Conservation (phyloP, 2,888 invertebrate genomes). For the Odontocolon sp. region DNA sequence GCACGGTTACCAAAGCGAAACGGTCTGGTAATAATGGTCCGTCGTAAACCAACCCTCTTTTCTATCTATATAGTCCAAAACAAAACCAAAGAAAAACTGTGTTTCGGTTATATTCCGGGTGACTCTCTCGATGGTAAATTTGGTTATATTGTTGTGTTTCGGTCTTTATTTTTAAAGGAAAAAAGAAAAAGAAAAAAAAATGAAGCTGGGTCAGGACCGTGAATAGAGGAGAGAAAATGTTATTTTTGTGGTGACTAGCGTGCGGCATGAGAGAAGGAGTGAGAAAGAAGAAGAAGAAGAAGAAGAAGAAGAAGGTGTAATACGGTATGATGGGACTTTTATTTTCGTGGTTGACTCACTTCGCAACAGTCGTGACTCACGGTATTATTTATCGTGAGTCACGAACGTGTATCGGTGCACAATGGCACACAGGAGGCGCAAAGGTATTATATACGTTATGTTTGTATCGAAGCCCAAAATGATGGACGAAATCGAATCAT, state of each 20-base stretch:
- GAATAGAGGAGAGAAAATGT: slow-evolving; percentile 19
- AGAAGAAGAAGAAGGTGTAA: slow-evolving; percentile 55
- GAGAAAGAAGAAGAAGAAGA: slow-evolving; percentile 31
- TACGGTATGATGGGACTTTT: slow-evolving; percentile 33
- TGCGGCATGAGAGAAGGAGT: too few species aligned
- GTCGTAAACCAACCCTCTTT: slow-evolving; percentile 61
- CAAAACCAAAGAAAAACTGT: not conserved
- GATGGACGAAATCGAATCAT: not conserved
- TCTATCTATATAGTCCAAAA: too few species aligned
- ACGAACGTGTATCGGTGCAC: slow-evolving; percentile 38
- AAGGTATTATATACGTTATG: slow-evolving; percentile 29
- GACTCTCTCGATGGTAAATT: too few species aligned
- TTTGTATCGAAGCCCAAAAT: slow-evolving; percentile 1
- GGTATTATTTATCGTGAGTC: slow-evolving; percentile 74
- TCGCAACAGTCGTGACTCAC: slow-evolving; percentile 69
- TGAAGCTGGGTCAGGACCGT: not conserved
- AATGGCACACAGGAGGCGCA: not conserved
- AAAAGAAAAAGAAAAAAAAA: slow-evolving; percentile 5
- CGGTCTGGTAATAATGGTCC: slow-evolving; percentile 59
- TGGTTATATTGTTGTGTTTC: slow-evolving; percentile 19
- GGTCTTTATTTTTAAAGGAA: slow-evolving; percentile 15
- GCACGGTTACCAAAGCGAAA: slow-evolving; percentile 47
- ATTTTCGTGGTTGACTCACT: slow-evolving; percentile 73
- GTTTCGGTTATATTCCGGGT: too few species aligned
- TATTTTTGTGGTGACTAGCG: slow-evolving; percentile 65